Evolutionary conservation across 2,113 vertebrate genomes (phyloP).

Genomic region (Cyprinus carpio): DNA sequence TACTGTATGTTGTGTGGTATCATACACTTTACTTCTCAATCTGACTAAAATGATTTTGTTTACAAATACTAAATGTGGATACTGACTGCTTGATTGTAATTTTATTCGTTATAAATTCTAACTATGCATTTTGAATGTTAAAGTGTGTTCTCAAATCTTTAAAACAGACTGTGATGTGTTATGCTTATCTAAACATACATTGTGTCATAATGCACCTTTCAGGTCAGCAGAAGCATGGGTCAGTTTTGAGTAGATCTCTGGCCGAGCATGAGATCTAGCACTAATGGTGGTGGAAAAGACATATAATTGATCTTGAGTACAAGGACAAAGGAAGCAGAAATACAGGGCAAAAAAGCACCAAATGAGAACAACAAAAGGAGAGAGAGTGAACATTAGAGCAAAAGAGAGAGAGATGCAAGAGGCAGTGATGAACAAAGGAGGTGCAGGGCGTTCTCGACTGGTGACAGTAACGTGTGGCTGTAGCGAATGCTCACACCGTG

Average conservation of each 20-base stretch:
- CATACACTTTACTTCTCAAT: background rate
- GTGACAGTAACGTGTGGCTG: background rate
- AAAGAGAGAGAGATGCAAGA: background rate
- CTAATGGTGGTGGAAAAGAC: background rate
- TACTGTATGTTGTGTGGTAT: background rate
- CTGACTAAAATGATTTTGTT: background rate
- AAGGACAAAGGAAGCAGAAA: conserved; percentile 38
- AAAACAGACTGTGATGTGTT: background rate
- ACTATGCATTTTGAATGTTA: background rate
- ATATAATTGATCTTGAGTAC: conserved; percentile 10
- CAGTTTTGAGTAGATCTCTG: background rate
- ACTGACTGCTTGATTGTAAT: background rate
- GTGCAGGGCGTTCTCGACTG: background rate
- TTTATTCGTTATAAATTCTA: background rate
- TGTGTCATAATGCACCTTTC: background rate
- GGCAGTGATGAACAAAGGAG: conserved; percentile 20
- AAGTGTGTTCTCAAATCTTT: background rate
- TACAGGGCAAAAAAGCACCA: background rate
- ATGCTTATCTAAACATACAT: too few relatives aligned
- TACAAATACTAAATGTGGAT: background rate
- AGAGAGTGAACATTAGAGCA: background rate
- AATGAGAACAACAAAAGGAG: conserved; percentile 26
- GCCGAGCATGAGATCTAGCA: background rate
- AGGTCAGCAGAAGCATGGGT: background rate
- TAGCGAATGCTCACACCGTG: conserved; percentile 41